Evolutionary conservation across 2,113 vertebrate genomes (phyloP), one percentile per base, ranked within the genome.

Genomic region (Turdus rufiventris): DNA sequence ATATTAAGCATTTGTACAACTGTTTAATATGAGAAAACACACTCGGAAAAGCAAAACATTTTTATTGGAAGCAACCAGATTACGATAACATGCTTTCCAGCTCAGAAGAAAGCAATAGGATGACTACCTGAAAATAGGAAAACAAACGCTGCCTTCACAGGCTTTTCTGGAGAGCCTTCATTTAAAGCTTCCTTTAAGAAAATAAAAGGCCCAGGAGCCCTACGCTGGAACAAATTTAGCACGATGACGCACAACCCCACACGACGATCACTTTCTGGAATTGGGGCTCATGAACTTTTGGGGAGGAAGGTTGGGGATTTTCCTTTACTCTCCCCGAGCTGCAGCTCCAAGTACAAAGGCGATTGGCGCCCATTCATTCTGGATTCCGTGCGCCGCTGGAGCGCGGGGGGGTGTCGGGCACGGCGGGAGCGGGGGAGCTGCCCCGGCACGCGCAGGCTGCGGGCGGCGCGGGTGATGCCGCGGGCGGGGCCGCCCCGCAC

Each of bases 41-140:
- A 65, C 61, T 23, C 56, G 9, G 89, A 94, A 94, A 95, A 86
- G 13, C 53, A 73, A 95, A 97, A 95, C 94, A 97, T 96, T 96
- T 93, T 93, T 81, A 67, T 13, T 94, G 93, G 83, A 86, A 78
- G n/a, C 43, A 65, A 58, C 26, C 18, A 58, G 60, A 83, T 71
- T 79, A 88, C 16, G 79, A 67, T 50, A 94, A 85, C 93, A 85
- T 6, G 63, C 75, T 86, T 66, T 74, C 68, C 72, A 90, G 61
- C 75, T 74, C 93, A 34, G 67, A 77, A 58, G 33, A 94, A 81
- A 91, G 60, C 83, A 84, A 66, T 2, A 51, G 26, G 83, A 92
- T 54, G 73, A 83, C 85, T 93, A 93, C 93, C 93, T 89, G 91
- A 95, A 91, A 94, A 82, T 0, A 56, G 50, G 48, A 77, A 92